Base-by-base conservation (phyloP, 2,888 invertebrate genomes). In the Drosophila barbarae region DNA sequence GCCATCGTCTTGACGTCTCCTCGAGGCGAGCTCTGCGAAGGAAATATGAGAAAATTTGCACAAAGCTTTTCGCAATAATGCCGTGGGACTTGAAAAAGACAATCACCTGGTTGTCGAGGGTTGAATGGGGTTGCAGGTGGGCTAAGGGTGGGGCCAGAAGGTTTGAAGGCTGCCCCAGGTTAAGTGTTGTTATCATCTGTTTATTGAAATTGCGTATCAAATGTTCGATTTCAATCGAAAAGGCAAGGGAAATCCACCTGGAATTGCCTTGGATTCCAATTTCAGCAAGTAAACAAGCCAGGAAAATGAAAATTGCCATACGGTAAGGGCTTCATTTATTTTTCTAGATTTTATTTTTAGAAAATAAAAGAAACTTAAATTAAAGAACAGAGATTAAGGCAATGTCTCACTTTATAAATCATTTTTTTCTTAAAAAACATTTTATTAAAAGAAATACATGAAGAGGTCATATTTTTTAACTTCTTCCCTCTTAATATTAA, bases 201-300 rank as follows among this genome's bases (percentile, higher is more conserved):
- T 77, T 77, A 84, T 81, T 84, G 84, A 72, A 77, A 77, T 77
- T 81, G 72, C 42, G 68, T 67, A 81, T 84, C 63, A 38, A 65
- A 64, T 53, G 44, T 51, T 64, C 34, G 32, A n/a, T 65, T 65
- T 46, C 52, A 51, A 64, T 44, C 32, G 36, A 23, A 38, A 23
- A 10, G 51, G 23, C 26, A 63, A 12, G 36, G 18, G 18, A 30
- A 44, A 32, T 63, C 49, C 63, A 21, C 26, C 15, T 13, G 52
- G 38, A 38, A 38, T 52, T 35, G 32, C 21, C 13, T 28, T 23
- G 32, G 44, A 28, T 52, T 46, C 53, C 23, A 9, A 39, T 46
- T 46, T 34, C 21, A 21, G 28, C 28, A 32, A 30, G 12, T n/a
- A 41, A 35, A 63, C 32, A 61, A 46, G 30, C 1, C 28, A 47